Evolutionary conservation across 2,113 vertebrate species (phyloP).

Genomic region (Actenoides lindsayi): DNA sequence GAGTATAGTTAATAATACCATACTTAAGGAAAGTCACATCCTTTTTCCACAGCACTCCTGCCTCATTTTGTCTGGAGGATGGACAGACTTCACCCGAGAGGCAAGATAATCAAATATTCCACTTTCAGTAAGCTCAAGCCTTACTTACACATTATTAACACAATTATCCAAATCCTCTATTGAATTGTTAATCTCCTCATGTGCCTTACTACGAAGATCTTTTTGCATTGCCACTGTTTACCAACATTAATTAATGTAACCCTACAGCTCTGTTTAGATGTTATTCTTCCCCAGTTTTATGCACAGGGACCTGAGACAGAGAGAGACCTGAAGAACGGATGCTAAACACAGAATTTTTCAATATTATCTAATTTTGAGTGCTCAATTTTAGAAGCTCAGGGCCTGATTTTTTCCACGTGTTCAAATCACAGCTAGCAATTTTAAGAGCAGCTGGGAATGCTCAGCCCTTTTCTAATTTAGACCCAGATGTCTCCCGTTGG

Average conservation of each 20-base stretch:
- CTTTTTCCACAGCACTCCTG: background rate
- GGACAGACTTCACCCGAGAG: background rate
- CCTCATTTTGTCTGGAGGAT: background rate
- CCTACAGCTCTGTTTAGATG: background rate
- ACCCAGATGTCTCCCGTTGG: background rate
- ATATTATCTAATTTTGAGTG: background rate
- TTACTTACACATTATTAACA: background rate
- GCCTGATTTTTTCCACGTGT: background rate
- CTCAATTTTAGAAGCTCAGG: background rate
- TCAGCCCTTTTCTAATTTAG: conserved; percentile 32
- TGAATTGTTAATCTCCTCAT: conserved; percentile 8
- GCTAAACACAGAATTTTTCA: background rate
- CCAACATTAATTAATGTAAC: background rate
- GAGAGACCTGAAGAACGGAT: background rate
- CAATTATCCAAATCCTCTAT: background rate
- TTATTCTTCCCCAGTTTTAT: background rate
- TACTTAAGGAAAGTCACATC: background rate
- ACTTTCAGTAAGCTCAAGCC: background rate
- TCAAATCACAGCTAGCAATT: background rate
- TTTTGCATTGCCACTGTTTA: background rate
- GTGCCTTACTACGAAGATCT: background rate
- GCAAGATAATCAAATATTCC: background rate
- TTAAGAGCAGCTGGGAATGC: conserved; percentile 35
- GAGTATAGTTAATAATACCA: background rate
- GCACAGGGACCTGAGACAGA: background rate